Conservation (phyloP, 2,797 vertebrate genomes). For the Bovichtus variegatus region DNA sequence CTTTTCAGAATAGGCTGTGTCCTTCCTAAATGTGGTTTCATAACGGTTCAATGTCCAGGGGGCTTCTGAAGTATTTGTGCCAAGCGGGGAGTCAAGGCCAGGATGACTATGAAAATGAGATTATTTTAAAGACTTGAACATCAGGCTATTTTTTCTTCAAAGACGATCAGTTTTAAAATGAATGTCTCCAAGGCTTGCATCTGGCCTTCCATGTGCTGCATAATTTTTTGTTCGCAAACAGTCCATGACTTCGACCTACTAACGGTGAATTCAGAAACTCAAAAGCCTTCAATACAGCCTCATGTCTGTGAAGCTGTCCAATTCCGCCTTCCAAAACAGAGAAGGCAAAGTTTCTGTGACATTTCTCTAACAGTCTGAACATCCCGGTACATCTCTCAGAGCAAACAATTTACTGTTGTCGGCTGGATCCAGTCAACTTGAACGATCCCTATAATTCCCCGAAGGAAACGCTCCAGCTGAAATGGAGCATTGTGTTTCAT, state of each 20-base stretch:
- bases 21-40: slow-evolving; percentile 16
- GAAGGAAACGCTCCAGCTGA: slow-evolving; percentile 79
- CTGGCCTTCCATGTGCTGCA: slow-evolving; percentile 46
- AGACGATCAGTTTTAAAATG: slow-evolving; percentile 28
- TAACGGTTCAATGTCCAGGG: slow-evolving; percentile 32
- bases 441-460: slow-evolving; percentile 79
- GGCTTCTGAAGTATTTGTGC: slow-evolving; percentile 31
- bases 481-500: slow-evolving; percentile 81
- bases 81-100: slow-evolving; percentile 41
- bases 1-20: not conserved
- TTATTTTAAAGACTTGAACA: slow-evolving; percentile 41
- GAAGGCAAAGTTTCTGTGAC: slow-evolving; percentile 35
- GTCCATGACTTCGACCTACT: slow-evolving; percentile 42
- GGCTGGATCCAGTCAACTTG: slow-evolving; percentile 75
- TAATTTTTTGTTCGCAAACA: slow-evolving; percentile 45
- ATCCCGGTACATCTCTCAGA: slow-evolving; percentile 72
- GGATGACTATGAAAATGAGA: slow-evolving; percentile 37
- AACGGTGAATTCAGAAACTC: slow-evolving; percentile 31
- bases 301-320: slow-evolving; percentile 23
- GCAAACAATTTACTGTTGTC: slow-evolving; percentile 80
- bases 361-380: slow-evolving; percentile 65
- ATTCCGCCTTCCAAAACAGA: slow-evolving; percentile 18
- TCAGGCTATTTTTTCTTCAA: slow-evolving; percentile 46
- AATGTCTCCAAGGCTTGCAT: slow-evolving; percentile 42
- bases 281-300: not conserved